Evolutionary conservation across 2,797 vertebrate genomes (phyloP).

Genomic region (Enteromius thamalakanensis): DNA sequence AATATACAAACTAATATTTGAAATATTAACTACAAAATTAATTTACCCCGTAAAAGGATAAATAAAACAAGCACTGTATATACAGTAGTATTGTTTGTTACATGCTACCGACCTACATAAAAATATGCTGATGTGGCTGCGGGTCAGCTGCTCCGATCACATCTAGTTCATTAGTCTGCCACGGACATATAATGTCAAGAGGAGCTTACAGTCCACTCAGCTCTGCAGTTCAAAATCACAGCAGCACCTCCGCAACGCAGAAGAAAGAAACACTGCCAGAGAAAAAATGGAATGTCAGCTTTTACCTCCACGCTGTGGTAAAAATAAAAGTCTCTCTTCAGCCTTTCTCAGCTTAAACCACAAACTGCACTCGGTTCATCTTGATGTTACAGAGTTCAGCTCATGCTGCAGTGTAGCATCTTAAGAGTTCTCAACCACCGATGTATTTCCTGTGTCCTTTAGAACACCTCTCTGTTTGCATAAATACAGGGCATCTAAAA

Average conservation of each 20-base stretch:
- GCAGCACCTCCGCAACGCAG: neutral
- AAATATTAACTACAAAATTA: neutral
- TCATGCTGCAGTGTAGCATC: neutral
- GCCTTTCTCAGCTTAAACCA: slow-evolving; percentile 21
- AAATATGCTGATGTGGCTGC: slow-evolving; percentile 19
- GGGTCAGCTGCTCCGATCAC: slow-evolving; percentile 10
- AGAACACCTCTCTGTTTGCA: neutral
- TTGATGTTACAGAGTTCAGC: neutral
- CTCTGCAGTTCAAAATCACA: neutral
- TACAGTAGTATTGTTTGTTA: neutral
- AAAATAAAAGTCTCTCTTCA: slow-evolving; percentile 40
- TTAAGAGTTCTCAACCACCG: neutral
- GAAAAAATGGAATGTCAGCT: slow-evolving; percentile 1
- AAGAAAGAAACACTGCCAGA: neutral
- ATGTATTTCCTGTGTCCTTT: neutral
- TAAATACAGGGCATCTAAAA: neutral
- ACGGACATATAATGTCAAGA: neutral
- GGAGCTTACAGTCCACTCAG: neutral
- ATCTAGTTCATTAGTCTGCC: slow-evolving; percentile 30
- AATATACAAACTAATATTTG: neutral
- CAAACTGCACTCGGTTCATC: slow-evolving; percentile 1
- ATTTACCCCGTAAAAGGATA: neutral
- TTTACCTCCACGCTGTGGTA: slow-evolving; percentile 22
- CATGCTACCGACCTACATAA: slow-evolving; percentile 10
- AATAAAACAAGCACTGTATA: neutral